phyloP scores from a whole-genome alignment of 2,113 vertebrate genomes.

The Leptosomus discolor region DNA sequence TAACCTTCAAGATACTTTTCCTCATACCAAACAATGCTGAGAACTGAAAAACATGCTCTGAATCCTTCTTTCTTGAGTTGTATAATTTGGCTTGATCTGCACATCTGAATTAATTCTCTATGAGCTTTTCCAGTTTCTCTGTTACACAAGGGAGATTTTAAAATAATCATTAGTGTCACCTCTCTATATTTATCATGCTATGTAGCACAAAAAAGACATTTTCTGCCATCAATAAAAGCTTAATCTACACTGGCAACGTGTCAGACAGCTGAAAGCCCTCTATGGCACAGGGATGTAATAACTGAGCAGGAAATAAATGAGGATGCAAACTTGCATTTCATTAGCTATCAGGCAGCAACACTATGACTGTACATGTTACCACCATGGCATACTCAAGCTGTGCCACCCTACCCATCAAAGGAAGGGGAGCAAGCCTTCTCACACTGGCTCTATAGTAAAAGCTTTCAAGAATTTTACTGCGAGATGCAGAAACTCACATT shows the following conservation, averaged over 20 bases:
- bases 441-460: background rate
- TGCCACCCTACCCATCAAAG: background rate
- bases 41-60: background rate
- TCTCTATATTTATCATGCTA: background rate
- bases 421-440: background rate
- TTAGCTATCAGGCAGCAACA: background rate
- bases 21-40: background rate
- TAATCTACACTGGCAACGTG: background rate
- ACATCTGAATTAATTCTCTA: background rate
- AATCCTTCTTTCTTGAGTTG: background rate
- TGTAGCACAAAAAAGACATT: background rate
- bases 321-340: background rate
- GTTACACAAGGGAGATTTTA: background rate
- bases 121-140: background rate
- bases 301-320: background rate
- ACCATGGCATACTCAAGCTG: background rate
- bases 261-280: background rate
- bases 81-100: background rate
- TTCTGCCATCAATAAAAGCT: background rate
- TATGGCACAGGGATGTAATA: background rate
- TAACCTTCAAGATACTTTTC: background rate
- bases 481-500: background rate
- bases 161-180: background rate
- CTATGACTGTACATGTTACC: background rate
- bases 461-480: background rate